phyloP scores from a whole-genome alignment of 2,113 vertebrate genomes.

The Eulemur rufifrons region DNA sequence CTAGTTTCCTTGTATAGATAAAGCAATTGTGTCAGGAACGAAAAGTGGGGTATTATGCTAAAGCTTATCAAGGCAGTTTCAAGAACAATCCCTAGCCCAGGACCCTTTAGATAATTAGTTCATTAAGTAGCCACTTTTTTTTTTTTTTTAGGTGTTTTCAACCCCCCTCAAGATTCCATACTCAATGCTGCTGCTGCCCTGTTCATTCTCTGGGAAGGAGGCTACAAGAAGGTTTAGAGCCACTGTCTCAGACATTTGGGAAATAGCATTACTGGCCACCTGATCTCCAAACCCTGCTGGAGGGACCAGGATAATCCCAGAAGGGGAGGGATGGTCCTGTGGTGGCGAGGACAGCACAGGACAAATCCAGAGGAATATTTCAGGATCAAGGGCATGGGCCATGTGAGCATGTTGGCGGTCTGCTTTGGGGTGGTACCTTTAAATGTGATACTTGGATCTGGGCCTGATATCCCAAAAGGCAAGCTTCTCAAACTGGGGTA shows the following conservation, averaged over 20 bases:
- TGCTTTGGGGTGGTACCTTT: background rate
- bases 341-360: background rate
- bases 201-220: background rate
- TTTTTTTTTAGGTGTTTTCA: background rate
- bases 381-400: background rate
- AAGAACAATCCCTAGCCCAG: background rate
- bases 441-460: background rate
- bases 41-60: background rate
- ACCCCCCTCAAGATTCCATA: background rate
- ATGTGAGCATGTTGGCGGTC: background rate
- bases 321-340: background rate
- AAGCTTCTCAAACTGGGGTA: background rate
- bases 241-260: background rate
- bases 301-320: background rate
- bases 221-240: background rate
- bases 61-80: background rate
- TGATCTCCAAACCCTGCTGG: background rate
- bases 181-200: background rate
- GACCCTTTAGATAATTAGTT: background rate
- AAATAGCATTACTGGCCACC: background rate
- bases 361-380: background rate
- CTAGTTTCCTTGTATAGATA: background rate
- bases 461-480: background rate
- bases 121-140: background rate
- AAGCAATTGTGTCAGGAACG: background rate